Evolutionary conservation across 2,797 vertebrate species (phyloP), one percentile per base, ranked within the genome.

Genomic region (Lophotriccus pileatus): DNA sequence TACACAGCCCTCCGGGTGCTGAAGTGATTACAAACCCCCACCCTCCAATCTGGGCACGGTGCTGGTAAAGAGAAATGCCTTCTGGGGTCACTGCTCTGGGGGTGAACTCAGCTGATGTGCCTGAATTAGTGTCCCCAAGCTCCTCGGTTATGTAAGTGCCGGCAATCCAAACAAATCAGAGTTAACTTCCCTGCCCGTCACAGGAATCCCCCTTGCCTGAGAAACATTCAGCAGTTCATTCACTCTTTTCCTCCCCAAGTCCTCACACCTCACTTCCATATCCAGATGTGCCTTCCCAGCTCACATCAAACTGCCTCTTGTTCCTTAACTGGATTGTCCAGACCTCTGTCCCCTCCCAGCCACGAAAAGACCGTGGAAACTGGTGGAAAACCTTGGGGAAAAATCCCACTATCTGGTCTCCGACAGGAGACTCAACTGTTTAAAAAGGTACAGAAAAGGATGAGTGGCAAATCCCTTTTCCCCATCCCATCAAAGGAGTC

Each of bases 101-200:
- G 83, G 89, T 82, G 90, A 91, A 88, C 74, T 9, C 83, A 72
- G 79, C 55, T 85, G 53, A 89, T 77, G 30, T 10, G n/a, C 76
- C 52, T 63, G 66, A 91, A 86, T 84, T 72, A 79, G 76, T 30
- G 46, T 68, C 93, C 90, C 0, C 0, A 52, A 88, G 94, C 87
- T 76, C 52, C 24, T 59, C 19, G 3, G 43, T 79, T 94, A 91
- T 20, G n/a, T 56, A 96, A 96, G 59, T 30, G 49, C 76, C 69
- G 53, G 80, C 83, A 76, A 88, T 17, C 55, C 94, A 95, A 94
- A 94, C 74, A 91, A 88, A 93, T 44, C 56, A 27, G 46, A 44
- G 62, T 28, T 8, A 58, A 28, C 85, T 84, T 92, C 85, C 87
- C 82, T 25, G 49, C 10, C 72, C 69, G 7, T 19, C 28, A 20